phyloP scores from a whole-genome alignment of 2,888 invertebrate species.

The Limulus polyphemus region DNA sequence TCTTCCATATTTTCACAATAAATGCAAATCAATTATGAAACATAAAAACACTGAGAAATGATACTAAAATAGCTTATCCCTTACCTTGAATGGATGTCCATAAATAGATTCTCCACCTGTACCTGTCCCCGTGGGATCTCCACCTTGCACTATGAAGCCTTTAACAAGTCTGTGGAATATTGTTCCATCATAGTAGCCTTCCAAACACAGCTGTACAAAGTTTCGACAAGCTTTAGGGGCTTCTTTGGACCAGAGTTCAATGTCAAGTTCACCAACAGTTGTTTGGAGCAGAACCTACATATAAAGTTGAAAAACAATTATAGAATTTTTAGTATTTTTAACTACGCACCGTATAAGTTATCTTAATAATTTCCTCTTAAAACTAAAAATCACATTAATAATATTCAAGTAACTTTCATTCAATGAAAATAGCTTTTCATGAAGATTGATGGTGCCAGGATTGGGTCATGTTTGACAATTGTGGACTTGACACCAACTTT shows the following conservation, averaged over 20 bases:
- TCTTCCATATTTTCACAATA: too few species aligned
- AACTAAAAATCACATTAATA: too few species aligned
- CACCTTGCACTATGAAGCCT: slow-evolving; percentile 90
- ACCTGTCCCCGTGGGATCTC: slow-evolving; percentile 92
- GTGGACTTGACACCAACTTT: too few species aligned
- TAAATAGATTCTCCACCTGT: slow-evolving; percentile 94
- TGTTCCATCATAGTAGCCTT: slow-evolving; percentile 83
- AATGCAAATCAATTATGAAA: not conserved
- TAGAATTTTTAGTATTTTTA: too few species aligned
- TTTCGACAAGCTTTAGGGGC: slow-evolving; percentile 86
- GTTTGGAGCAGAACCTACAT: slow-evolving; percentile 76
- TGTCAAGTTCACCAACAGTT: slow-evolving; percentile 87
- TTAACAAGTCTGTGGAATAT: slow-evolving; percentile 89
- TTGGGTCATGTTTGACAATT: too few species aligned
- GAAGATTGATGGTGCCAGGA: too few species aligned
- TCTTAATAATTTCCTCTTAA: too few species aligned
- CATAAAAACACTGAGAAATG: slow-evolving; percentile 3
- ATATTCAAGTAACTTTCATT: too few species aligned
- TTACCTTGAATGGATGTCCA: slow-evolving; percentile 77
- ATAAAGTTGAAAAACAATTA: not conserved
- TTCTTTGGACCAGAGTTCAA: slow-evolving; percentile 96
- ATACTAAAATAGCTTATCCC: slow-evolving; percentile 1
- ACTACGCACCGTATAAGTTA: too few species aligned
- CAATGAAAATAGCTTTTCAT: too few species aligned
- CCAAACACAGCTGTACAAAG: slow-evolving; percentile 90